Percentiles rank a stretch among this genome's conserved stretches.
Conservation (phyloP, 1,140 invertebrate species). For the Phymastichus coffea region DNA sequence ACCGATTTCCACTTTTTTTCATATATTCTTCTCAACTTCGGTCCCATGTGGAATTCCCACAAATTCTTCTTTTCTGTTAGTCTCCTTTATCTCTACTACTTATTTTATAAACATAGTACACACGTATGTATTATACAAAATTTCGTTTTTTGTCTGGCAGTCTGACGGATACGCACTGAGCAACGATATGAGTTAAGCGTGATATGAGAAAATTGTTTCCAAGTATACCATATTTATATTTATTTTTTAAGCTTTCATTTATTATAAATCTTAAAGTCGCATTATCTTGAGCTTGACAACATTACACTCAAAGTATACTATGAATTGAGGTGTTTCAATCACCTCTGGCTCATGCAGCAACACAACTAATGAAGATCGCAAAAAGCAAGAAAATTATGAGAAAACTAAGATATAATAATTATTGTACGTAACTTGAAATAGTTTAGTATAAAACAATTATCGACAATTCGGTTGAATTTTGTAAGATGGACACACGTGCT, state of each 20-base stretch:
- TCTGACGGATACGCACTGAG: slow-evolving; percentile 35
- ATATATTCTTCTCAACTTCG: slow-evolving; percentile 20
- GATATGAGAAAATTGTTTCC: slow-evolving; percentile 36
- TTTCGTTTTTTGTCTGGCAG: slow-evolving; percentile 33
- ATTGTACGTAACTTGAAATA: slow-evolving; percentile 15
- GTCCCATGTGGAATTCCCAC: slow-evolving; percentile 23
- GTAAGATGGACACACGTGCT: slow-evolving; percentile 9
- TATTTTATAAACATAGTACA: slow-evolving; percentile 36
- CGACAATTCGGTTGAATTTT: slow-evolving; percentile 12
- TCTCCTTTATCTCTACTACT: slow-evolving; percentile 8
- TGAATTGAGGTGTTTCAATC: slow-evolving; percentile 15
- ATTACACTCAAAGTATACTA: slow-evolving; percentile 21
- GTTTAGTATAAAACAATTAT: slow-evolving; percentile 23
- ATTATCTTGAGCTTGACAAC: slow-evolving; percentile 9
- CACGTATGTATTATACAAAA: slow-evolving; percentile 39
- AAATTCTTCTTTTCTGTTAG: slow-evolving; percentile 6
- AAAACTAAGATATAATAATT: slow-evolving; percentile 12
- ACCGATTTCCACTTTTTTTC: slow-evolving; percentile 14
- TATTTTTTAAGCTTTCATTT: slow-evolving; percentile 28
- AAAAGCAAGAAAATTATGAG: slow-evolving; percentile 1
- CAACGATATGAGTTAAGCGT: slow-evolving; percentile 46
- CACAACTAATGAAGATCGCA: slow-evolving; percentile 12
- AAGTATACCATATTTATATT: slow-evolving; percentile 17
- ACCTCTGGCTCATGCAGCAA: slow-evolving; percentile 16
- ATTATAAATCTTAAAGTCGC: slow-evolving; percentile 35